Conservation (phyloP, 2,888 invertebrate species). For the Heliconius sara region DNA sequence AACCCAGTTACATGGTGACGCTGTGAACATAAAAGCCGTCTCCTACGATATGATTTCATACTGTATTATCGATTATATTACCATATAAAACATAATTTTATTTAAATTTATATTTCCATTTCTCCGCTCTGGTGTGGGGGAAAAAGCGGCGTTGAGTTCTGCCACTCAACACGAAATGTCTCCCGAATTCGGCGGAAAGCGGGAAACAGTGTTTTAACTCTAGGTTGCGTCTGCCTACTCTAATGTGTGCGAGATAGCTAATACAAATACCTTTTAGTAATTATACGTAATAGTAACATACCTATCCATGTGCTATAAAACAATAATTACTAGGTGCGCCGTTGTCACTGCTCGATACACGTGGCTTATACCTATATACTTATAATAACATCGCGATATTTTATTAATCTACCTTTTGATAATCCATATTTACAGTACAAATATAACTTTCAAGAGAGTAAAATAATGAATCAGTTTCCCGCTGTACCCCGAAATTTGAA, state of each 20-base stretch:
- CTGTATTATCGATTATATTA: constrained; percentile 17
- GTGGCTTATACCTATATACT: constrained; percentile 8
- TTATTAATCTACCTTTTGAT: neutral
- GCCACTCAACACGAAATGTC: neutral
- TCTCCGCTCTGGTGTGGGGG: too few species aligned
- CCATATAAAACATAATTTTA: neutral
- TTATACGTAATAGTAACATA: neutral
- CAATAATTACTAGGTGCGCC: neutral
- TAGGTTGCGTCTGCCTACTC: neutral
- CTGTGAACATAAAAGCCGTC: constrained; percentile 24
- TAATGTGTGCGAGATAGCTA: too few species aligned
- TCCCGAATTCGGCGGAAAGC: neutral
- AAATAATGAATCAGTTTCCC: too few species aligned
- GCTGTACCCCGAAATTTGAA: too few species aligned
- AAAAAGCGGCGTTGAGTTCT: too few species aligned
- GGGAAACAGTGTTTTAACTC: neutral
- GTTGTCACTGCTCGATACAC: neutral
- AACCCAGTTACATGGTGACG: constrained; percentile 30
- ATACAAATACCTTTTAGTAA: neutral
- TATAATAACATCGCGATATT: neutral
- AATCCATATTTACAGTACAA: neutral
- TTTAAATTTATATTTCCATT: too few species aligned
- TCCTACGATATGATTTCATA: constrained; percentile 11
- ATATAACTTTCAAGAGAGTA: too few species aligned
- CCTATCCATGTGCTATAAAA: neutral